Percentiles rank a stretch among this genome's conserved stretches.
Conservation (phyloP, 2,113 vertebrate species). For the Ondatra zibethicus region DNA sequence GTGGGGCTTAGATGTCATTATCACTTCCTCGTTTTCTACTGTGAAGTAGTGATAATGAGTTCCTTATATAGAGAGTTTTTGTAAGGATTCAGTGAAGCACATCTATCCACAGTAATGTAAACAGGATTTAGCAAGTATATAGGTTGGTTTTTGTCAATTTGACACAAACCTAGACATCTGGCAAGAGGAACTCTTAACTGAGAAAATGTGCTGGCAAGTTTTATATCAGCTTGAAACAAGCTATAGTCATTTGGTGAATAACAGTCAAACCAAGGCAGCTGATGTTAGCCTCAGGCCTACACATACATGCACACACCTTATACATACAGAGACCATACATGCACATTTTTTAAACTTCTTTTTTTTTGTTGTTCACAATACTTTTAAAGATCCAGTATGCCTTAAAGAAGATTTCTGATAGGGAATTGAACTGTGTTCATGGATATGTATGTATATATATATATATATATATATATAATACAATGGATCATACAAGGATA, state of each 20-base stretch:
- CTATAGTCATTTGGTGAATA: neutral
- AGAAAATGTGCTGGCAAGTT: neutral
- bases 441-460: too few relatives aligned
- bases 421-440: neutral
- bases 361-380: neutral
- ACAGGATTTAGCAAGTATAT: conserved; percentile 6
- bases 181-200: conserved; percentile 27
- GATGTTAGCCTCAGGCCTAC: neutral
- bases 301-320: neutral
- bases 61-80: neutral
- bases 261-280: neutral
- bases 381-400: conserved; percentile 25
- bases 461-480: too few relatives aligned
- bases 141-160: neutral
- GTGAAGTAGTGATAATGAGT: conserved; percentile 31
- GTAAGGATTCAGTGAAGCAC: neutral
- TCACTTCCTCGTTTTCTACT: neutral
- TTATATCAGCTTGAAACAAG: conserved; percentile 17
- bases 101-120: neutral
- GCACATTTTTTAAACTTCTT: neutral
- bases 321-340: neutral
- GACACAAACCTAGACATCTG: neutral
- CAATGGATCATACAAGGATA: too few relatives aligned
- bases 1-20: neutral
- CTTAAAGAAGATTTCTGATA: conserved; percentile 13